These are phyloP conservation scores for Pachypeltis micranthus DNA, from an alignment of 1,140 invertebrate species.

Conservation along the genomic window DNA sequence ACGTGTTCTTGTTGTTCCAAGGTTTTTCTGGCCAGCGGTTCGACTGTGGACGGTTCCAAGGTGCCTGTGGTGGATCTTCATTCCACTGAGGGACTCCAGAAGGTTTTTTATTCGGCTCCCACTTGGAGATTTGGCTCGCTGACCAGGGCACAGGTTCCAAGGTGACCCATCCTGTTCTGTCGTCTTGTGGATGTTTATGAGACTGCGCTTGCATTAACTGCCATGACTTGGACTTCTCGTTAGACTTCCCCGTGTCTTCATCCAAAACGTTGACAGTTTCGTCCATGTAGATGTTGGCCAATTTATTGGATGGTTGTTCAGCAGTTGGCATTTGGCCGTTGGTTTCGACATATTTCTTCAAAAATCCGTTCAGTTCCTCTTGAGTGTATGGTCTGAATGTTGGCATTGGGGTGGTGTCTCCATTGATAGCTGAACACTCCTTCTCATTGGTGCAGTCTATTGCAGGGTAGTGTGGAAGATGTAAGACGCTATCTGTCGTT, in stretches of 20 bases:
- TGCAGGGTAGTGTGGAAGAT: constrained; percentile 9
- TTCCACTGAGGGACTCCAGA: constrained; percentile 20
- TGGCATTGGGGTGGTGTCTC: constrained; percentile 16
- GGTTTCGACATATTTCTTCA: constrained; percentile 25
- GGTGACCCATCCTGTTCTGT: constrained; percentile 61
- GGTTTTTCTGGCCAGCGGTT: constrained; percentile 28
- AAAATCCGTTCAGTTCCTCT: constrained; percentile 28
- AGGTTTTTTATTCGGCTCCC: constrained; percentile 43
- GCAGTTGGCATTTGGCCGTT: constrained; percentile 12
- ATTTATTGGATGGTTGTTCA: constrained; percentile 21
- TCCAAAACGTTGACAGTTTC: constrained; percentile 25
- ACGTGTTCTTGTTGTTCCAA: constrained; percentile 31
- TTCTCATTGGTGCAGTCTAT: constrained; percentile 19
- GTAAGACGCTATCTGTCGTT: constrained; percentile 13
- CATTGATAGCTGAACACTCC: constrained; percentile 11
- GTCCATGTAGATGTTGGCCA: constrained; percentile 26
- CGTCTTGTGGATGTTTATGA: constrained; percentile 47
- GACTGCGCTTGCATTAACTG: constrained; percentile 31
- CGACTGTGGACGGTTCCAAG: constrained; percentile 16
- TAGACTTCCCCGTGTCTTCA: constrained; percentile 18
- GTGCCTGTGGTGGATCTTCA: constrained; percentile 14
- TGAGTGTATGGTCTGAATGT: constrained; percentile 30
- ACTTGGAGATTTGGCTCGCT: constrained; percentile 64
- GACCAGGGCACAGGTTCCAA: constrained; percentile 66
- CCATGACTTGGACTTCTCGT: constrained; percentile 34